Evolutionary conservation across 2,797 vertebrate genomes (phyloP).

Genomic region (Rhinophrynus dorsalis): DNA sequence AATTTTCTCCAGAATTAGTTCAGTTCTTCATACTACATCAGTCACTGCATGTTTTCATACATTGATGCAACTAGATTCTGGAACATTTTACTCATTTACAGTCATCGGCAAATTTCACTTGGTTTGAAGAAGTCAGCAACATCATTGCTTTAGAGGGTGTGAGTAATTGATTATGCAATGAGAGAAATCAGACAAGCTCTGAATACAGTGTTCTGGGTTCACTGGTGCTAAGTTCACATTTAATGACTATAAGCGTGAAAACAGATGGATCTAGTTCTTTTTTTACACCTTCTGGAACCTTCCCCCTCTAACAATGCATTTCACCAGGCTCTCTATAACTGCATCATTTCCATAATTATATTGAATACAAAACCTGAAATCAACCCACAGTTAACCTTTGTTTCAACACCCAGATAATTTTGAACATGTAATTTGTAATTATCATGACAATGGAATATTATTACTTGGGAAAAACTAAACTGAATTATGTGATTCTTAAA

Average conservation of each 20-base stretch:
- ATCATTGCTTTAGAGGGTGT: conserved; percentile 18
- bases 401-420: not conserved
- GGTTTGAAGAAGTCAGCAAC: conserved; percentile 22
- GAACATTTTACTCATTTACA: conserved; percentile 17
- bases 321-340: not conserved
- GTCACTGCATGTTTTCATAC: too few species aligned
- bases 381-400: not conserved
- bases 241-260: conserved; percentile 19
- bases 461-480: not conserved
- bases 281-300: not conserved
- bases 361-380: not conserved
- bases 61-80: too few species aligned
- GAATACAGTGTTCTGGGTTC: conserved; percentile 14
- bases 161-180: conserved; percentile 36
- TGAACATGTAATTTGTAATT: not conserved
- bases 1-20: too few species aligned
- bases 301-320: not conserved
- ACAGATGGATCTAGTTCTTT: conserved; percentile 5
- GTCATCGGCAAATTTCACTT: conserved; percentile 19
- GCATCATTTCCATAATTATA: conserved; percentile 1
- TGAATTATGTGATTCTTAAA: not conserved
- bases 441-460: not conserved
- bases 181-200: conserved; percentile 35
- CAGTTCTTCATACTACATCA: too few species aligned
- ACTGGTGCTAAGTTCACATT: not conserved